Percentiles rank a stretch among this genome's conserved stretches.
phyloP scores from a whole-genome alignment of 2,113 vertebrate species.

The Pogona vitticeps region DNA sequence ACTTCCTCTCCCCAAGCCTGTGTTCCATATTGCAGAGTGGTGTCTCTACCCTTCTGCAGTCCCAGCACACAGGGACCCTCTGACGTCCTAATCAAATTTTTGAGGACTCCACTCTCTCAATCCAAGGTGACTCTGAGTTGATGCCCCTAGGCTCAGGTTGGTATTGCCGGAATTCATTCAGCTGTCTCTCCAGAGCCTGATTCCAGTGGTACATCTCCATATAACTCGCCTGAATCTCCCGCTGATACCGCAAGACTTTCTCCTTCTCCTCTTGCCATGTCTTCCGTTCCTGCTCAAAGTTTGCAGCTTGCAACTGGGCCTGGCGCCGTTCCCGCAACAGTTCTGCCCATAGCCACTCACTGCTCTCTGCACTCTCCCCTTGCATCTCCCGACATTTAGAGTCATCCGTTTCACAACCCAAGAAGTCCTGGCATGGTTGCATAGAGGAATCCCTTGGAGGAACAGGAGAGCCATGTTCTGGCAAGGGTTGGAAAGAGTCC shows the following conservation, averaged over 20 bases:
- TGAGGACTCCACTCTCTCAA: constrained; percentile 91
- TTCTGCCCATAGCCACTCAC: constrained; percentile 88
- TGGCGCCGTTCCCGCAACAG: constrained; percentile 91
- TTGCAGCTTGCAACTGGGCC: constrained; percentile 87
- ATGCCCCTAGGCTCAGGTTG: constrained; percentile 64
- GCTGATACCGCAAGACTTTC: constrained; percentile 76
- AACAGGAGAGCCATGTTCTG: constrained; percentile 24
- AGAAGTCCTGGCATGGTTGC: constrained; percentile 70
- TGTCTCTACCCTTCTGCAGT: constrained; percentile 26
- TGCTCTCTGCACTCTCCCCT: constrained; percentile 72
- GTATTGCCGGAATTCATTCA: constrained; percentile 78
- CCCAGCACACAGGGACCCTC: not conserved
- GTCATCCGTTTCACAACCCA: constrained; percentile 76
- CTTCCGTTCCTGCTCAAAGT: constrained; percentile 90
- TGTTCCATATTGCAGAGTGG: not conserved
- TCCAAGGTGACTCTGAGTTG: constrained; percentile 82
- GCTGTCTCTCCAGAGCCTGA: constrained; percentile 86
- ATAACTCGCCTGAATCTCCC: constrained; percentile 92
- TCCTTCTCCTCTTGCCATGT: constrained; percentile 95
- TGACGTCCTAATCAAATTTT: constrained; percentile 84
- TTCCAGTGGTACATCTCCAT: constrained; percentile 95
- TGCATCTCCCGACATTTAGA: constrained; percentile 77
- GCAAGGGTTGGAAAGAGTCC: constrained; percentile 73
- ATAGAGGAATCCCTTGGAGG: constrained; percentile 64
- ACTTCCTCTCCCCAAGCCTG: constrained; percentile 32